A percentile compares a stretch with the other conserved stretches of the same genome.
Evolutionary conservation across 2,888 invertebrate species (phyloP).

Genomic region (Hirudinaria manillensis): DNA sequence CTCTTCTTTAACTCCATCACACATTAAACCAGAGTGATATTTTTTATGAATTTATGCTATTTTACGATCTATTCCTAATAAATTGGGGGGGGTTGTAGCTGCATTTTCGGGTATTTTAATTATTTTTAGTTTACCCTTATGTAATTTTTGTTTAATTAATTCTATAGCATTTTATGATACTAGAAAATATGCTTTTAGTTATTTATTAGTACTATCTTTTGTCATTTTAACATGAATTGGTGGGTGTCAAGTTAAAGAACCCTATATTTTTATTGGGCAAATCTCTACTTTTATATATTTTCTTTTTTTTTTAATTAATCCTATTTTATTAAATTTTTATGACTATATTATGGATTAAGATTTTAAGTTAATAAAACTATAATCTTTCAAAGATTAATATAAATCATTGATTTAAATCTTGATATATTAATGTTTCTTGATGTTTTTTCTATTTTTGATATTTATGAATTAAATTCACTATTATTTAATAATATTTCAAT

Average conservation of each 20-base stretch:
- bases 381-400: no score
- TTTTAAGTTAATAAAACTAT: no score
- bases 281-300: constrained; percentile 34
- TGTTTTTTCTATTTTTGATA: no score
- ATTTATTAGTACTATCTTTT: constrained; percentile 58
- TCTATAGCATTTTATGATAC: constrained; percentile 58
- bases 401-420: not conserved
- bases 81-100: constrained; percentile 69
- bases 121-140: constrained; percentile 61
- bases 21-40: constrained; percentile 79
- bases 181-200: constrained; percentile 57
- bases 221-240: constrained; percentile 69
- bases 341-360: no score
- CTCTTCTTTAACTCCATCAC: constrained; percentile 65
- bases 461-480: no score
- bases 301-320: no score
- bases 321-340: no score
- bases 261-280: constrained; percentile 54
- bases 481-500: no score
- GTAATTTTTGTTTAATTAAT: constrained; percentile 59
- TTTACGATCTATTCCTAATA: constrained; percentile 72
- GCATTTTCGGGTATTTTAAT: constrained; percentile 65
- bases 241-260: constrained; percentile 65
- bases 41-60: constrained; percentile 77
- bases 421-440: no score